Percentiles rank a stretch among this genome's conserved stretches.
Conservation (phyloP, 2,797 vertebrate genomes). For the Neosilurus mollespiculum region DNA sequence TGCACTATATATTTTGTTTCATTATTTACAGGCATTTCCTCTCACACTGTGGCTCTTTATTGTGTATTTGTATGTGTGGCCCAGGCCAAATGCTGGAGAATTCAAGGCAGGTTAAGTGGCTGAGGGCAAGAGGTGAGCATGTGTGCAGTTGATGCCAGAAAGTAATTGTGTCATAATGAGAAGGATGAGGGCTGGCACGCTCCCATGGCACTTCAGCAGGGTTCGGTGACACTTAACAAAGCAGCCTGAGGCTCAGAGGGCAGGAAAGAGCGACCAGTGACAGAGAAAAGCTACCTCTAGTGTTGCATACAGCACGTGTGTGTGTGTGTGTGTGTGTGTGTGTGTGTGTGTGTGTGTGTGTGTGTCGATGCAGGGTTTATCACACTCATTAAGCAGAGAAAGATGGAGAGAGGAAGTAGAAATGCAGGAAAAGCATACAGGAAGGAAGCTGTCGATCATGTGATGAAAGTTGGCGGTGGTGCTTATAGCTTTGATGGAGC, state of each 20-base stretch:
- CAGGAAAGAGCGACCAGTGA: conserved; percentile 16
- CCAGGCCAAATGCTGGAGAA: conserved; percentile 43
- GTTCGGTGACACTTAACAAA: conserved; percentile 54
- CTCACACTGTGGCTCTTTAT: conserved; percentile 35
- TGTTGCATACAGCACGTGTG: not conserved
- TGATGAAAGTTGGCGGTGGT: conserved; percentile 85
- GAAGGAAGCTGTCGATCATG: conserved; percentile 79
- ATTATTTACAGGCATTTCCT: conserved; percentile 18
- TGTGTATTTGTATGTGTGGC: conserved; percentile 43
- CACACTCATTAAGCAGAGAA: conserved; percentile 22
- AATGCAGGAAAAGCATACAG: conserved; percentile 21
- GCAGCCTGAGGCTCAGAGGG: conserved; percentile 24
- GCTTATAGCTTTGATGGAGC: conserved; percentile 86
- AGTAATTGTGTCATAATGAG: conserved; percentile 58
- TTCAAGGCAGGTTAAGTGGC: conserved; percentile 54
- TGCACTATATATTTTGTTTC: conserved; percentile 4
- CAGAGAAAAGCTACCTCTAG: conserved; percentile 14
- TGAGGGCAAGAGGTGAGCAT: conserved; percentile 39
- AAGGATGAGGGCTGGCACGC: conserved; percentile 48
- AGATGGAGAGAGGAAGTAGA: conserved; percentile 2
- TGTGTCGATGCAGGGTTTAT: not conserved
- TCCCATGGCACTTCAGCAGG: conserved; percentile 43
- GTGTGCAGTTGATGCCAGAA: conserved; percentile 47
- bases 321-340: not conserved
- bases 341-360: conserved; percentile 2